phyloP scores from a whole-genome alignment of 2,797 vertebrate genomes.

The Silurus lanzhouensis region DNA sequence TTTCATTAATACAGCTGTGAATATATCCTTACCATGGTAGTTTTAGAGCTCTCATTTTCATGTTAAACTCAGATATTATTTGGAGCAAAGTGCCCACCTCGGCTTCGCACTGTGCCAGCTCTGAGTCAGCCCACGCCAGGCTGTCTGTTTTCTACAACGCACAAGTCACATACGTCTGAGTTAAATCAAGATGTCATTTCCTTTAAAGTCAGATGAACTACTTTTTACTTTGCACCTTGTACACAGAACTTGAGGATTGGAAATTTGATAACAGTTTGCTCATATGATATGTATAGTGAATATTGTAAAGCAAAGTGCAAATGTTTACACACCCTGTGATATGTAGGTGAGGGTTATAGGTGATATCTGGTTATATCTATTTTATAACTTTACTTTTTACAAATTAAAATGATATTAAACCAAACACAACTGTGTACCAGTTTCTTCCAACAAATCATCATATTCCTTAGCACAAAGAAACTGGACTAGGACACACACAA shows the following conservation, averaged over 20 bases:
- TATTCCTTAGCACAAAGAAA: too few relatives aligned
- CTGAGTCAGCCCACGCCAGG: constrained; percentile 66
- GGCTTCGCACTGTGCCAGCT: constrained; percentile 72
- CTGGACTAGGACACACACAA: too few relatives aligned
- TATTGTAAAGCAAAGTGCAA: neutral
- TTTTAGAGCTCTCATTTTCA: constrained; percentile 72
- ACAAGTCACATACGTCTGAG: neutral
- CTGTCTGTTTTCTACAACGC: constrained; percentile 40
- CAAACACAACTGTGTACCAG: neutral
- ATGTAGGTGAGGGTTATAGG: neutral
- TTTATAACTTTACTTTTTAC: neutral
- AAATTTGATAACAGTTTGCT: neutral
- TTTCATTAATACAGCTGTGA: too few relatives aligned
- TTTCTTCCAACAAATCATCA: neutral
- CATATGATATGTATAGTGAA: neutral
- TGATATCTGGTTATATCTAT: neutral
- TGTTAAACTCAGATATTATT: constrained; percentile 69
- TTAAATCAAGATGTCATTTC: neutral
- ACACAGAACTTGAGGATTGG: constrained; percentile 20
- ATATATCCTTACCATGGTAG: constrained; percentile 67
- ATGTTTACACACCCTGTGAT: neutral
- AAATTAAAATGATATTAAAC: neutral
- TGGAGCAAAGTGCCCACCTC: constrained; percentile 67
- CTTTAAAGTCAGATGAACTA: neutral
- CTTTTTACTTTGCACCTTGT: constrained; percentile 18